A percentile compares a stretch with the other conserved stretches of the same genome.
Conservation (phyloP, 2,113 vertebrate genomes). For the Prunella himalayana region DNA sequence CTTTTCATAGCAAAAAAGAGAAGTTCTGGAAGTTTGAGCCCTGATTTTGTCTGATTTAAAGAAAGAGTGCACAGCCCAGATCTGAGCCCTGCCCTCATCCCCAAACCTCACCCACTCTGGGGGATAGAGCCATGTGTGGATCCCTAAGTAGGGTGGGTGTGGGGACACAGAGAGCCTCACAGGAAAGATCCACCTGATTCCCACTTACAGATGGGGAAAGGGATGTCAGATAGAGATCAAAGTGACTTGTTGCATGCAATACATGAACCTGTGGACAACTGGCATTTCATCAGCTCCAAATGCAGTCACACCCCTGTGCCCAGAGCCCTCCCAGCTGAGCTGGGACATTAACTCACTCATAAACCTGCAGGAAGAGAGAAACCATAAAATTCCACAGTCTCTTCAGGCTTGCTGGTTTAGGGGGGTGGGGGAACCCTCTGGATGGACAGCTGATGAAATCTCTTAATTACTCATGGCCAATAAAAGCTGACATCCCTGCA, state of each 20-base stretch:
- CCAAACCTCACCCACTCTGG: neutral
- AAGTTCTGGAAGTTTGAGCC: neutral
- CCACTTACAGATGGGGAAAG: neutral
- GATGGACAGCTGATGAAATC: neutral
- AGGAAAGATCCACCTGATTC: neutral
- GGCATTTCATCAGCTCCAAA: neutral
- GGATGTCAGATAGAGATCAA: neutral
- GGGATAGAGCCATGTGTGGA: rapidly evolving
- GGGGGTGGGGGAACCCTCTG: neutral
- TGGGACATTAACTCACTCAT: neutral
- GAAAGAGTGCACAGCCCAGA: neutral
- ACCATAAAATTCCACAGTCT: neutral
- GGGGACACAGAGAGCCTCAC: neutral
- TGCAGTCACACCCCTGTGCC: neutral
- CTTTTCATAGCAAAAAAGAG: neutral
- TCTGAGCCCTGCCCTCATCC: neutral
- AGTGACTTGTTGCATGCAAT: neutral
- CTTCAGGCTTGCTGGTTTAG: neutral
- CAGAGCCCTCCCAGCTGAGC: neutral
- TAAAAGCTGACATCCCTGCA: too few relatives aligned
- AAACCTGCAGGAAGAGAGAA: neutral
- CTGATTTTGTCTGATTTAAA: neutral
- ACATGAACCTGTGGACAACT: neutral
- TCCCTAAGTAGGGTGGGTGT: neutral
- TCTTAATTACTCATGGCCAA: neutral